phyloP scores from a whole-genome alignment of 2,888 invertebrate genomes.

The Pseudeuparius sepicola region DNA sequence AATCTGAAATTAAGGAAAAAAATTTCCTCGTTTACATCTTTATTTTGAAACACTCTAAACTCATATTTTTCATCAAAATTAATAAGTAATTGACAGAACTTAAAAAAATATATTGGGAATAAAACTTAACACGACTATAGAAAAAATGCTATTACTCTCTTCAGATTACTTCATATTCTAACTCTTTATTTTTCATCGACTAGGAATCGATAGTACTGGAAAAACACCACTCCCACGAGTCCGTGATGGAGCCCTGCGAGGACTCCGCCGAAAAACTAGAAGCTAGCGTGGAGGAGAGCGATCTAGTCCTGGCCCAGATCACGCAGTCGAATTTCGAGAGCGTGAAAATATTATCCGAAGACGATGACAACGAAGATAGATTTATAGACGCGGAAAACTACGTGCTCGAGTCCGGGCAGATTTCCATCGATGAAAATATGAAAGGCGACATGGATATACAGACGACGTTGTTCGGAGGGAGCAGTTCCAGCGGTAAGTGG shows the following conservation, averaged over 20 bases:
- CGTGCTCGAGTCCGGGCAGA: constrained; percentile 56
- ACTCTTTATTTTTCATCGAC: no score
- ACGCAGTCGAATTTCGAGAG: constrained; percentile 31
- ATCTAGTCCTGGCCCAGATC: constrained; percentile 38
- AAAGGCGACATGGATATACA: constrained; percentile 33
- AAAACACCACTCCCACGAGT: constrained; percentile 19
- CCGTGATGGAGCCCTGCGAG: constrained; percentile 12
- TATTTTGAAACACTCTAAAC: no score
- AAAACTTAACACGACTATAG: no score
- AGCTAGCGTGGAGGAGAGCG: constrained; percentile 39
- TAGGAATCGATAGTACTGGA: constrained; percentile 34
- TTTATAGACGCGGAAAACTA: constrained; percentile 74
- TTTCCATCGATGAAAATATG: constrained; percentile 31
- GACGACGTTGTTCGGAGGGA: constrained; percentile 36
- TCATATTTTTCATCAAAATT: no score
- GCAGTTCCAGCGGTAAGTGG: constrained; percentile 21
- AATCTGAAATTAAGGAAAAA: no score
- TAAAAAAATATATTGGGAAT: no score
- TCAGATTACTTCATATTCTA: no score
- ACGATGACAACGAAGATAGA: constrained; percentile 51
- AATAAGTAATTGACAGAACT: no score
- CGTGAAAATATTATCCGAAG: constrained; percentile 34
- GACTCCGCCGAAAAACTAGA: constrained; percentile 36
- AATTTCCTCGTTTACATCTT: no score
- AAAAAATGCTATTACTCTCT: no score